These are phyloP conservation scores for Terebella lapidaria DNA, from an alignment of 2,888 invertebrate species.

Conservation along the genomic window DNA sequence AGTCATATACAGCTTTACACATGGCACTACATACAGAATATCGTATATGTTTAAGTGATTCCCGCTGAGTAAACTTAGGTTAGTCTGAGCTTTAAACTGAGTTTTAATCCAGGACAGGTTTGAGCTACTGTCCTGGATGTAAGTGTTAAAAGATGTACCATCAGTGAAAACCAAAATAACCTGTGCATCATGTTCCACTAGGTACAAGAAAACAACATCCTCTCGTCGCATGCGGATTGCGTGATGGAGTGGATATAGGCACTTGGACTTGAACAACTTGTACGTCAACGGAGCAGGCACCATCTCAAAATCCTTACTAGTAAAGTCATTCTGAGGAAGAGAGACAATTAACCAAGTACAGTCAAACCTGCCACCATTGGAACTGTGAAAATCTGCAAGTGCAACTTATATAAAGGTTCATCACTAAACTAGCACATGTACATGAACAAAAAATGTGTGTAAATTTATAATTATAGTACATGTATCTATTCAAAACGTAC, in stretches of 20 bases:
- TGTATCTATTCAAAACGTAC: too few species aligned
- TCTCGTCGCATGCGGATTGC: conserved; percentile 82
- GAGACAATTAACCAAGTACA: too few species aligned
- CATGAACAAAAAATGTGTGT: too few species aligned
- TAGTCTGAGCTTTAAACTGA: not conserved
- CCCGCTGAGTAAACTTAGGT: not conserved
- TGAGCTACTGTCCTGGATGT: too few species aligned
- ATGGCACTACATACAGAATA: not conserved
- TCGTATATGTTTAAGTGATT: not conserved
- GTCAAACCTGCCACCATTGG: not conserved
- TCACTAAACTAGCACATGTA: not conserved
- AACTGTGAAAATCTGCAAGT: not conserved
- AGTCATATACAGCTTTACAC: too few species aligned
- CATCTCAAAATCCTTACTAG: conserved; percentile 79
- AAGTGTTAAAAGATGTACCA: too few species aligned
- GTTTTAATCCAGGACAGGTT: too few species aligned
- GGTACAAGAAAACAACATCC: conserved; percentile 89
- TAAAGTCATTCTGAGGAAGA: conserved; percentile 62
- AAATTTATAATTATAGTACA: too few species aligned
- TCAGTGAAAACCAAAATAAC: too few species aligned
- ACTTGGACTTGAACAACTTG: conserved; percentile 86
- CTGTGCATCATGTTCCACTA: conserved; percentile 83
- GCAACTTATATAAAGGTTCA: too few species aligned
- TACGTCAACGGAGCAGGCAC: conserved; percentile 88
- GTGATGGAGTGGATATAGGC: conserved; percentile 80